These are phyloP conservation scores for Plagodis pulveraria DNA, from an alignment of 2,888 invertebrate species.

Conservation along the genomic window DNA sequence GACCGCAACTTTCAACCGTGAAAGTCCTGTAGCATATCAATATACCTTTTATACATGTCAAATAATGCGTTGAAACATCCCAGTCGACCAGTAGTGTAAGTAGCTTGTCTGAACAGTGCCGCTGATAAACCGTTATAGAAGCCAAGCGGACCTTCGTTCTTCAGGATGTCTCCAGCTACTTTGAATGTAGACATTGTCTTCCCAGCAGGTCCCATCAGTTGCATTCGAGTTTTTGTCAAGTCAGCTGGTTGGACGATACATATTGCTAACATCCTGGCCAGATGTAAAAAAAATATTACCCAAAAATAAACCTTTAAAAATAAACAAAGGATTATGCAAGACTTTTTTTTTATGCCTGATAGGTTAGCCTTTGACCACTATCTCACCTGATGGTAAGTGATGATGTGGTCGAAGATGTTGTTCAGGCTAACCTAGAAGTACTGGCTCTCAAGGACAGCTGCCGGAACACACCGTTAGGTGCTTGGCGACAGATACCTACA, in stretches of 20 bases:
- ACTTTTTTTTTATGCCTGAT: no score
- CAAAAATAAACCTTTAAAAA: background rate
- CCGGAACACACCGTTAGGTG: no score
- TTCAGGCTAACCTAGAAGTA: no score
- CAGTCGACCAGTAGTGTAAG: slow-evolving; percentile 97
- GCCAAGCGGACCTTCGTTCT: slow-evolving; percentile 92
- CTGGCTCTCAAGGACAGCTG: no score
- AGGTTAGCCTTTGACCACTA: no score
- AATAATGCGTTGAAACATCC: slow-evolving; percentile 96
- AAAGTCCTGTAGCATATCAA: background rate
- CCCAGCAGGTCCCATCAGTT: slow-evolving; percentile 75
- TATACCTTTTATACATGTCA: slow-evolving; percentile 86
- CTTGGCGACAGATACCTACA: no score
- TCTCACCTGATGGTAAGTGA: no score
- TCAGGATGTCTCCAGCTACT: slow-evolving; percentile 89
- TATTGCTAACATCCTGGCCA: slow-evolving; percentile 55
- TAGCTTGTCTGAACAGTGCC: slow-evolving; percentile 96
- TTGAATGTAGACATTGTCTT: slow-evolving; percentile 88
- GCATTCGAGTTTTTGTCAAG: slow-evolving; percentile 65
- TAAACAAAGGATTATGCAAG: background rate
- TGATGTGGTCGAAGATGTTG: no score
- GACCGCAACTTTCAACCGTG: no score
- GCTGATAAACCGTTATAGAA: slow-evolving; percentile 96
- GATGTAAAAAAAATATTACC: background rate
- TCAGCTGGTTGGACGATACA: slow-evolving; percentile 62